Percentiles rank a stretch among this genome's conserved stretches.
Evolutionary conservation across 2,113 vertebrate species (phyloP).

Genomic region (Isurus oxyrinchus): DNA sequence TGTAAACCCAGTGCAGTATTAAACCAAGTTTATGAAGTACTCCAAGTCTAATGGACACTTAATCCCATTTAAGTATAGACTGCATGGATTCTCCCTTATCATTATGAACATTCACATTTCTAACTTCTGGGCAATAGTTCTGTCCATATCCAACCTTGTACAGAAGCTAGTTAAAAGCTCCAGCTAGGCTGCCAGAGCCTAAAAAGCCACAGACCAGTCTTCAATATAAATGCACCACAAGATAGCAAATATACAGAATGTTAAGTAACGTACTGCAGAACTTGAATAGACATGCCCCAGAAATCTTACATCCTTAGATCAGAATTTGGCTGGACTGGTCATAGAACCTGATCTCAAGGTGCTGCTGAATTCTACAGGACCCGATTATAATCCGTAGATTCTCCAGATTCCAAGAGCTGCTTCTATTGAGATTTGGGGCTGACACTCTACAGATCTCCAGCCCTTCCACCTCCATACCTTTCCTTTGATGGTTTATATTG

Average conservation of each 20-base stretch:
- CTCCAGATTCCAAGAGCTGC: not conserved
- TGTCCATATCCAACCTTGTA: not conserved
- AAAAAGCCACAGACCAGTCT: not conserved
- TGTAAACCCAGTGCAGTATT: not conserved
- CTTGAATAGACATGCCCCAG: not conserved
- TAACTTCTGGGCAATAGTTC: not conserved
- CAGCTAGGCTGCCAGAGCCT: not conserved
- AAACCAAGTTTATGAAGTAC: not conserved
- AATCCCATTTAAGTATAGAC: not conserved
- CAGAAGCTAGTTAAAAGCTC: not conserved
- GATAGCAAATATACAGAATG: not conserved
- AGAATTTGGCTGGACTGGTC: not conserved
- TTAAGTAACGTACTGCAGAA: not conserved
- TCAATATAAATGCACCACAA: not conserved
- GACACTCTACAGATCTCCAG: not conserved
- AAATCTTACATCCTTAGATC: not conserved
- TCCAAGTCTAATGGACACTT: not conserved
- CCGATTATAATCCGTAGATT: not conserved
- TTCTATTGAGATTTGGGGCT: not conserved
- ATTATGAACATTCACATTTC: not conserved
- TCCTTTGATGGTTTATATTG: not conserved
- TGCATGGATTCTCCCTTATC: not conserved
- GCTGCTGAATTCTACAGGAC: not conserved
- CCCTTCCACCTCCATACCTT: not conserved
- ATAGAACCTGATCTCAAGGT: not conserved